Evolutionary conservation across 2,797 vertebrate species (phyloP), one percentile per base, ranked within the genome.

Genomic region (Hoplostethus mediterraneus): DNA sequence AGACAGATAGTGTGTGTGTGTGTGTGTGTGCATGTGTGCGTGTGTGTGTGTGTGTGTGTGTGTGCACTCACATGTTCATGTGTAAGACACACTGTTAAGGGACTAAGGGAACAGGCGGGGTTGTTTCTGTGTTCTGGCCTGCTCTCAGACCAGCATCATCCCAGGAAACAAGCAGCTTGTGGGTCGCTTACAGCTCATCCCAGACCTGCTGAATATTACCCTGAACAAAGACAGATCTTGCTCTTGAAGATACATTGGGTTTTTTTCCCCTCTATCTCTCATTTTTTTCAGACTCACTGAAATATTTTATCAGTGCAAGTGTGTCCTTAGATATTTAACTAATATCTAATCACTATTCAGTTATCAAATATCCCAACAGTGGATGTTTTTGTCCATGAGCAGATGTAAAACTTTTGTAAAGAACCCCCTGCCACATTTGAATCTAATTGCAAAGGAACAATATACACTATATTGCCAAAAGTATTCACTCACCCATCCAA

Each of bases 71-170:
- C 1, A 1, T 75, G 54, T 72, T 69, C 40, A 54, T 17, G 31
- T 79, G 66, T 68, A 42, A 36, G 67, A 81, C 63, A 52, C 0
- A 6, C 48, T 83, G 71, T 68, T 70, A 1, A 47, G 71, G 66
- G 71, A 52, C 79, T 11, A 2, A 56, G 82, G 81, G 83, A 87
- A 25, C 71, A 71, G 86, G 83, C 40, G 75, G 49, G 83, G 81
- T 71, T 68, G n/a, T 83, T 78, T 70, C 87, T 79, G 53, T 21
- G 30, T 36, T 79, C 60, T 64, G 30, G 45, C 17, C 53, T 25
- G 25, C 10, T 13, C 10, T 17, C 42, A 21, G 14, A 56, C 14
- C 49, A 45, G 12, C 75, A 69, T 78, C 54, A 74, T 75, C 17
- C 7, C 61, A 72, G 66, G 25, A 71, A 25, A 36, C 9, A 36